Evolutionary conservation across 2,797 vertebrate species (phyloP), one percentile per base, ranked within the genome.

Genomic region (Numenius phaeopus): DNA sequence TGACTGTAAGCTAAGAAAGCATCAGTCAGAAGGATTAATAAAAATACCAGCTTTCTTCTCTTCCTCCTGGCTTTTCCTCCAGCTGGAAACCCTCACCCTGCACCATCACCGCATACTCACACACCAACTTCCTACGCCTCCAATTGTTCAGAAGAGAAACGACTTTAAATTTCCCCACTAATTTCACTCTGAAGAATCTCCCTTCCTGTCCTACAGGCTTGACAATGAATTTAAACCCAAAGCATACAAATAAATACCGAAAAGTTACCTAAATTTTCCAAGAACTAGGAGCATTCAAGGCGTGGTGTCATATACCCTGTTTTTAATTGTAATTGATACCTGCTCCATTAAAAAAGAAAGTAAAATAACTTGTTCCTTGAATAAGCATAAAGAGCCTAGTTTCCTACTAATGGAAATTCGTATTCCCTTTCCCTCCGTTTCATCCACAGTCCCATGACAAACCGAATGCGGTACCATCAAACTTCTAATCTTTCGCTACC

Each of bases 381-480:
- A 65, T 22, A 85, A 79, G 34, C 3, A 50, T 4, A 12, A 65
- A n/a, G 70, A 71, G 52, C 24, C 30, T 27, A 4, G 24, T 34
- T 71, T 57, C 52, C 66, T 62, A 29, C 26, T 47, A 42, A 42
- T 2, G 5, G 34, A 49, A 29, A 54, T 44, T 57, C 37, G 7
- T 1, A 1, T n/a, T 46, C 29, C 14, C 61, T 21, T n/a, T 70
- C 57, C 17, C 22, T 37, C 50, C 1, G 1, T 77, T 84, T 54
- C 70, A 65, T 54, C 22, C 9, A 37, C 1, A 2, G 42, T 27
- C 22, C 50, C 44, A n/a, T 1, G 4, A 85, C 47, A 82, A 69
- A 87, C 29, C 2, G 0, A 70, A 27, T 4, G 21, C 32, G 61
- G 20, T 5, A 42, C 42, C 52, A 47, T 6, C 1, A 2, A 8